phyloP scores from a whole-genome alignment of 2,797 vertebrate species.

The Tenualosa thibaudeaui region DNA sequence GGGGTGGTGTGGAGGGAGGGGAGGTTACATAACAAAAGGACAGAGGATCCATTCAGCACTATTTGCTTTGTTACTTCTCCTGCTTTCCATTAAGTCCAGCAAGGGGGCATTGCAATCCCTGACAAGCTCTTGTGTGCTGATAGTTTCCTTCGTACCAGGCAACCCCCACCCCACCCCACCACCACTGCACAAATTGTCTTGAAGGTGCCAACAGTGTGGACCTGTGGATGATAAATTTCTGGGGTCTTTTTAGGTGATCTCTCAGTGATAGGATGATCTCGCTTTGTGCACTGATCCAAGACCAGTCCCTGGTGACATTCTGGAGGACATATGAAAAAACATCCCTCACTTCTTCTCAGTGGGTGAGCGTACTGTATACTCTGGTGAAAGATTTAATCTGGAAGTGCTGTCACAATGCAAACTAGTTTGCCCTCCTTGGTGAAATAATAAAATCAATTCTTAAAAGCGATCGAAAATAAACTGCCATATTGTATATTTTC shows the following conservation, averaged over 20 bases:
- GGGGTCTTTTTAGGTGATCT: background rate
- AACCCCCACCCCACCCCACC: background rate
- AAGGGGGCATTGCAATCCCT: conserved; percentile 31
- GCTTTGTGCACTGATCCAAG: background rate
- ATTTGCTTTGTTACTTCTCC: conserved; percentile 47
- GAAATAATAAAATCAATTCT: background rate
- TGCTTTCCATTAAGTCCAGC: conserved; percentile 66
- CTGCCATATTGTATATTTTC: background rate
- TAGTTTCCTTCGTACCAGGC: conserved; percentile 15
- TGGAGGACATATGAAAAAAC: background rate
- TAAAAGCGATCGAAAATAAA: background rate
- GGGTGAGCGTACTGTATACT: background rate
- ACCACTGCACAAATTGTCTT: conserved; percentile 6
- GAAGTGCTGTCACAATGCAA: background rate
- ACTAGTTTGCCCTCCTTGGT: background rate
- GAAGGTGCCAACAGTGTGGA: background rate
- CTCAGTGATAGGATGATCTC: background rate
- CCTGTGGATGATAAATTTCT: background rate
- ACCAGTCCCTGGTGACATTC: conserved; percentile 8
- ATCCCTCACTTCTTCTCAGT: background rate
- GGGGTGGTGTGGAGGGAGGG: conserved; percentile 24
- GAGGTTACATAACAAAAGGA: conserved; percentile 62
- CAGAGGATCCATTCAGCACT: conserved; percentile 68
- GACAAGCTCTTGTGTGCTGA: conserved; percentile 30
- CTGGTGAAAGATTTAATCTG: background rate